These are phyloP conservation scores for Catocala nupta DNA, from an alignment of 2,888 invertebrate genomes.

Conservation along the genomic window DNA sequence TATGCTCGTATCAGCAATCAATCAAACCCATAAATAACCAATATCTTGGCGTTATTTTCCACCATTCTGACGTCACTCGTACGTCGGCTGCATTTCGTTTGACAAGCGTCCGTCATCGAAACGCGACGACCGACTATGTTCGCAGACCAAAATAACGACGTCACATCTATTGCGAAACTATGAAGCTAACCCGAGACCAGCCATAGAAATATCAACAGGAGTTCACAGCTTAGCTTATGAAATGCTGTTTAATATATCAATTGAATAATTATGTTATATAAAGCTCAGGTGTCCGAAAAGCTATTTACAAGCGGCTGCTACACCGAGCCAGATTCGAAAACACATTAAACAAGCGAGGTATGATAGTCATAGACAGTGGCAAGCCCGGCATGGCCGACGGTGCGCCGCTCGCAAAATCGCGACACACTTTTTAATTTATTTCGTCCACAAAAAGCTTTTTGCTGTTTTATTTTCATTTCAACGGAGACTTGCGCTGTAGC, in stretches of 20 bases:
- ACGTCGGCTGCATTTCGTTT: constrained; percentile 31
- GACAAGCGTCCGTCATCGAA: constrained; percentile 47
- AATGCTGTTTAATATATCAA: neutral
- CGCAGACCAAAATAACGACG: constrained; percentile 36
- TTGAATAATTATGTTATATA: neutral
- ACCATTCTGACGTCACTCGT: constrained; percentile 34
- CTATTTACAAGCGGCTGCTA: constrained; percentile 22
- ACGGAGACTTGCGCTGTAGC: constrained; percentile 87
- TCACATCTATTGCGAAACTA: constrained; percentile 39
- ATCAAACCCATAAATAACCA: constrained; percentile 50
- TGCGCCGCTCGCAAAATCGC: constrained; percentile 78
- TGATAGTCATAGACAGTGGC: constrained; percentile 63
- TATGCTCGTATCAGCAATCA: constrained; percentile 48
- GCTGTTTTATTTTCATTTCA: constrained; percentile 86
- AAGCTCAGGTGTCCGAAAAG: constrained; percentile 8
- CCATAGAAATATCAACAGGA: constrained; percentile 27
- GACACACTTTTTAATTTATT: constrained; percentile 87
- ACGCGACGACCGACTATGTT: constrained; percentile 22
- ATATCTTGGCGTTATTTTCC: constrained; percentile 50
- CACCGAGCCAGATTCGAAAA: constrained; percentile 46
- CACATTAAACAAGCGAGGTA: constrained; percentile 55
- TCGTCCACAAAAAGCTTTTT: constrained; percentile 85
- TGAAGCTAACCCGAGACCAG: constrained; percentile 27
- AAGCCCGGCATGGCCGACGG: constrained; percentile 53
- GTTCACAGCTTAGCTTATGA: constrained; percentile 23